Percentiles rank a stretch among this genome's conserved stretches.
Conservation (phyloP, 2,888 invertebrate species). For the Listrodromus nycthemerus region DNA sequence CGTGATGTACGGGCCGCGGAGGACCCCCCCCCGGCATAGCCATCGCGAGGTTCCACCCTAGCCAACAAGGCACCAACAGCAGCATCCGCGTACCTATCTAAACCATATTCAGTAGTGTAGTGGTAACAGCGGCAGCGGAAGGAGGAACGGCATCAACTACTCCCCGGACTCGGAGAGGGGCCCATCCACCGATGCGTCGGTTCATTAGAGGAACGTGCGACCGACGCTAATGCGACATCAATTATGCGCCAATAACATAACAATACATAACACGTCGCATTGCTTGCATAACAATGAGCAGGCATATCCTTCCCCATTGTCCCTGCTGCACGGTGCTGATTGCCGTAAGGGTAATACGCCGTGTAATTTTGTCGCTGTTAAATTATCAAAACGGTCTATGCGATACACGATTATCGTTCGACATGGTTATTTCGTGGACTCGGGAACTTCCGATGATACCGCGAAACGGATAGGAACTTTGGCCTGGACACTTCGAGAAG, state of each 20-base stretch:
- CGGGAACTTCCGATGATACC: conserved; percentile 25
- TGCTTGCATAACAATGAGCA: conserved; percentile 81
- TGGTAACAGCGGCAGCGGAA: conserved; percentile 5
- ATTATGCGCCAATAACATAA: conserved; percentile 83
- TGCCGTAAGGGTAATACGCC: conserved; percentile 77
- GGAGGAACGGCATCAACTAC: conserved; percentile 35
- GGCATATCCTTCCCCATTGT: conserved; percentile 70
- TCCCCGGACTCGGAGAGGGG: conserved; percentile 29
- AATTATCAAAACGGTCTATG: conserved; percentile 64
- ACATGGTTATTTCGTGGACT: conserved; percentile 18
- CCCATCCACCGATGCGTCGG: conserved; percentile 74
- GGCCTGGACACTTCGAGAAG: no score
- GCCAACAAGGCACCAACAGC: conserved; percentile 52
- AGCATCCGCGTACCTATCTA: conserved; percentile 47
- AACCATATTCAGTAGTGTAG: conserved; percentile 38
- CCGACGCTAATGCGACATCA: conserved; percentile 81
- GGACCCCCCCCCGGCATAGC: conserved; percentile 47
- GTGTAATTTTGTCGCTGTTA: conserved; percentile 75
- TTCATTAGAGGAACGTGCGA: conserved; percentile 80
- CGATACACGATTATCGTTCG: conserved; percentile 55
- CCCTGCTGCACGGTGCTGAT: conserved; percentile 67
- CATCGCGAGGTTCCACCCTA: conserved; percentile 37
- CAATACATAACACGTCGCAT: conserved; percentile 82
- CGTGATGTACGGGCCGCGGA: conserved; percentile 69
- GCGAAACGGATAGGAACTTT: background rate